A percentile compares a stretch with the other conserved stretches of the same genome.
Conservation (phyloP, 2,797 vertebrate genomes). For the Rousettus madagascariensis region DNA sequence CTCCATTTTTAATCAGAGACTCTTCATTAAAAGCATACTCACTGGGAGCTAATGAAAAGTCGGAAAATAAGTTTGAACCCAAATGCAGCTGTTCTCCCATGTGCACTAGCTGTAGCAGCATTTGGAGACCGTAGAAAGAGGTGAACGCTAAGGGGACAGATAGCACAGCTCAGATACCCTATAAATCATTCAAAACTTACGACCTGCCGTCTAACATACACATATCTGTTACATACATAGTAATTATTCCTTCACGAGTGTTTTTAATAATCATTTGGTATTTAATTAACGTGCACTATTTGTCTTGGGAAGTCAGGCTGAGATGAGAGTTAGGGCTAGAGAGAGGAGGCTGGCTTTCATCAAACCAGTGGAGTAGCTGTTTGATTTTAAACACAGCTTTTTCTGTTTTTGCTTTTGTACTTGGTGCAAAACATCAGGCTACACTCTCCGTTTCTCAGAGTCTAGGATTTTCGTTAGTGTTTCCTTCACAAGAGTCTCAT, state of each 20-base stretch:
- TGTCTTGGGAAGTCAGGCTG: conserved; percentile 56
- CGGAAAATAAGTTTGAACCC: conserved; percentile 49
- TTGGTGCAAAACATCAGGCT: not conserved
- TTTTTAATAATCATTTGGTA: conserved; percentile 66
- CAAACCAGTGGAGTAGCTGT: not conserved
- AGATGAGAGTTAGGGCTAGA: not conserved
- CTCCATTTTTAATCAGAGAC: conserved; percentile 41
- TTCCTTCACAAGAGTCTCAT: not conserved
- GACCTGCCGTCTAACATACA: not conserved
- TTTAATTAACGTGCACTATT: conserved; percentile 63
- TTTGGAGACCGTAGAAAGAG: not conserved
- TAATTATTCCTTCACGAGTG: conserved; percentile 36
- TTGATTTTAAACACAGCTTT: conserved; percentile 12
- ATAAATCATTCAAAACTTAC: not conserved
- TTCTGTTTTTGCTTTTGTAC: conserved; percentile 1
- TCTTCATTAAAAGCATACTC: conserved; percentile 62
- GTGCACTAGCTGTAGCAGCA: not conserved
- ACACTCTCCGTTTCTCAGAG: not conserved
- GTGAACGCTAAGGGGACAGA: not conserved
- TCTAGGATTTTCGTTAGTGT: not conserved
- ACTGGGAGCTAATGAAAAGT: conserved; percentile 48
- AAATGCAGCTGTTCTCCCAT: conserved; percentile 10
- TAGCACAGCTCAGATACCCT: not conserved
- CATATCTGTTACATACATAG: not conserved
- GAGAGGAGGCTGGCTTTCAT: not conserved